Conservation (phyloP, 2,888 invertebrate species). For the Erynnis tages region DNA sequence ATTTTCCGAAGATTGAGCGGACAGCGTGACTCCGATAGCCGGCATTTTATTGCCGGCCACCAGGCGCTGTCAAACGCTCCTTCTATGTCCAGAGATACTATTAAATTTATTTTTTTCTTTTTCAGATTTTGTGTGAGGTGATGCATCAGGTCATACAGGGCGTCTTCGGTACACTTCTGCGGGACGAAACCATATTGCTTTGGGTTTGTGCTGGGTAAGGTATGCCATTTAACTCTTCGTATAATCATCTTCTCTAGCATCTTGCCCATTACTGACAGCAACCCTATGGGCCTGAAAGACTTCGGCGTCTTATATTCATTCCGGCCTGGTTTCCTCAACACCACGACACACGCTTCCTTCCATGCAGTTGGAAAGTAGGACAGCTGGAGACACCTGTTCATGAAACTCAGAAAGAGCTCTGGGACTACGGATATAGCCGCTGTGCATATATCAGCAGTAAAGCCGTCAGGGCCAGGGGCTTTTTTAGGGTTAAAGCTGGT, state of each 20-base stretch:
- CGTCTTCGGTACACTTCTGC: conserved; percentile 1
- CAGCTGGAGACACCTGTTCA: background rate
- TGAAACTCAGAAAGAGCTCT: background rate
- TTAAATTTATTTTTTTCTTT: background rate
- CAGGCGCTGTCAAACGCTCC: conserved; percentile 1
- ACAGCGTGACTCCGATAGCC: too few relatives aligned
- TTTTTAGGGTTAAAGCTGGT: background rate
- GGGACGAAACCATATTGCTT: background rate
- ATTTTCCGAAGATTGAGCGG: too few relatives aligned
- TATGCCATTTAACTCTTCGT: conserved; percentile 5
- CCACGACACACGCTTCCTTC: background rate
- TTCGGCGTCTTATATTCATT: background rate
- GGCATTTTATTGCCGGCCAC: conserved; percentile 2
- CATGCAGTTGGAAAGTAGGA: background rate
- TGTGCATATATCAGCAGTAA: conserved; percentile 5
- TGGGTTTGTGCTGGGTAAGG: too few relatives aligned
- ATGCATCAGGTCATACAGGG: background rate
- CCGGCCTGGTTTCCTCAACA: background rate
- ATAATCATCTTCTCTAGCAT: conserved; percentile 8
- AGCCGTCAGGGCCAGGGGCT: background rate
- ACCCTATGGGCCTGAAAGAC: background rate
- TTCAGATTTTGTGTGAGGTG: background rate
- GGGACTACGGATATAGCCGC: background rate
- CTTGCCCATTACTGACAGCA: conserved; percentile 8
- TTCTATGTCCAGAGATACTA: conserved; percentile 3